Percentiles rank a stretch among this genome's conserved stretches.
phyloP scores from a whole-genome alignment of 2,113 vertebrate species.

The Morphnarchus princeps region DNA sequence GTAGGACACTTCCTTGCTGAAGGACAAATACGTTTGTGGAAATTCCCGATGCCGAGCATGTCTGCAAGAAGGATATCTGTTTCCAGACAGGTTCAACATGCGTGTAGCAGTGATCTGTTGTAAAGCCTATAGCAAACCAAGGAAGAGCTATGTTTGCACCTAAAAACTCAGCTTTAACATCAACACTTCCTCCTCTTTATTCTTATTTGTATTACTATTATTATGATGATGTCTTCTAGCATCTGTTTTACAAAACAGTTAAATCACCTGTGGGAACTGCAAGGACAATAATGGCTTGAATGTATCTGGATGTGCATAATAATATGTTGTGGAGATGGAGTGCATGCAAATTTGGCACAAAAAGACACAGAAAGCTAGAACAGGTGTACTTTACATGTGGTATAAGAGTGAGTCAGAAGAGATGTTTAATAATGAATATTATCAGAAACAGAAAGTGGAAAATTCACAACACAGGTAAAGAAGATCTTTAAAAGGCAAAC shows the following conservation, averaged over 20 bases:
- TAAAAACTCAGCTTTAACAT: not conserved
- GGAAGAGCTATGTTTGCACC: not conserved
- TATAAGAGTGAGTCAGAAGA: not conserved
- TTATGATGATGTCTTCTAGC: not conserved
- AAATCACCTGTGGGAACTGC: not conserved
- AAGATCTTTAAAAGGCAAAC: not conserved
- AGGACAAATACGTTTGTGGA: not conserved
- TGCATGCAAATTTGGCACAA: not conserved
- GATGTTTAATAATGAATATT: not conserved
- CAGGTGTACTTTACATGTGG: not conserved
- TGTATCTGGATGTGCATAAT: not conserved
- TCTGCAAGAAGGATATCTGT: not conserved
- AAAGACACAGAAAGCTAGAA: not conserved
- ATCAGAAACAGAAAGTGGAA: not conserved
- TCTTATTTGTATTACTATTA: not conserved
- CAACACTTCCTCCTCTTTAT: not conserved
- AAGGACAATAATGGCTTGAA: not conserved
- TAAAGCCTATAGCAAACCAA: not conserved
- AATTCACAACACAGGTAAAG: not conserved
- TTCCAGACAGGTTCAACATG: not conserved
- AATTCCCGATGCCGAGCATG: not conserved
- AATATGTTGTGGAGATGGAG: not conserved
- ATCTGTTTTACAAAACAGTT: not conserved
- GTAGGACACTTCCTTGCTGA: not conserved
- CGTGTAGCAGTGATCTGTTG: not conserved